These are phyloP conservation scores for Chrysemys picta DNA, from an alignment of 2,113 vertebrate genomes.

Conservation along the genomic window DNA sequence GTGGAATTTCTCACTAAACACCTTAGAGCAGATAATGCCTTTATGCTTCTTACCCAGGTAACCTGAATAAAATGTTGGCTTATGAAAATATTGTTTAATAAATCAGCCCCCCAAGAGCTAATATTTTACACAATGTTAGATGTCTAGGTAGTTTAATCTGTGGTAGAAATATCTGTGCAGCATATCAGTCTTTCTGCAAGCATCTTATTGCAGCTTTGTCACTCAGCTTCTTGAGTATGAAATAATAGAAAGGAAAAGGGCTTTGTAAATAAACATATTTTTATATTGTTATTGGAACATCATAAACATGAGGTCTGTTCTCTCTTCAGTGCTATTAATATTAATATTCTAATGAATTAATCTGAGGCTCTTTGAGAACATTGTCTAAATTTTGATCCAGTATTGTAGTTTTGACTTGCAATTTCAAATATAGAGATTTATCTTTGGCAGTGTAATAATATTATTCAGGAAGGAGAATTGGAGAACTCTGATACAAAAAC, in stretches of 20 bases:
- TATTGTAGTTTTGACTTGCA: neutral
- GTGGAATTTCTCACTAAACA: slow-evolving; percentile 95
- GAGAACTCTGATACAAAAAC: neutral
- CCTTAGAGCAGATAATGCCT: slow-evolving; percentile 93
- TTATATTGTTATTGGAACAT: neutral
- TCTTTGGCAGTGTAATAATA: neutral
- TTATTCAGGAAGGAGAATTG: neutral
- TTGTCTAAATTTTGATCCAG: neutral
- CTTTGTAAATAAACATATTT: neutral
- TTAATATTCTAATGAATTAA: neutral
- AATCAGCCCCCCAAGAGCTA: neutral
- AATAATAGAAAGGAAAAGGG: neutral
- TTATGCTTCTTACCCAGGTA: slow-evolving; percentile 96
- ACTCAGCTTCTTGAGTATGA: neutral
- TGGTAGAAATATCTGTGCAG: neutral
- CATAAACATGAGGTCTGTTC: neutral
- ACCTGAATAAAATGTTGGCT: slow-evolving; percentile 40
- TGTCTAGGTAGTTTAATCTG: neutral
- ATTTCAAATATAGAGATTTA: neutral
- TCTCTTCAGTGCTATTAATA: neutral
- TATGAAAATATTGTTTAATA: neutral
- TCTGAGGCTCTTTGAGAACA: neutral
- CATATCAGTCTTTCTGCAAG: neutral
- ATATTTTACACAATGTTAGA: neutral
- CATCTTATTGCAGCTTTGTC: neutral